Base-by-base conservation (phyloP, 2,113 vertebrate genomes). In the Albula goreensis region DNA sequence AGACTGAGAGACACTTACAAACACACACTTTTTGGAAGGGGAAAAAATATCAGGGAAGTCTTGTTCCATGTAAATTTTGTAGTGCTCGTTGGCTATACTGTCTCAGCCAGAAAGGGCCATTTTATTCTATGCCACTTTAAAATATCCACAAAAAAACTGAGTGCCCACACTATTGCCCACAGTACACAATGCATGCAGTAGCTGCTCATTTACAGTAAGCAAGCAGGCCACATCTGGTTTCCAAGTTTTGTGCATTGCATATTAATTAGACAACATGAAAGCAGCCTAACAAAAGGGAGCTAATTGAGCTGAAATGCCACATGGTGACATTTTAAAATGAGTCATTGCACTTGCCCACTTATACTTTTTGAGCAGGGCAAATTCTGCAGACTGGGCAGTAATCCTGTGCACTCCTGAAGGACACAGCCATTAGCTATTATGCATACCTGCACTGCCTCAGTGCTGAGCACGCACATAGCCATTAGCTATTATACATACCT, bases 181-280 rank as follows among this genome's bases (percentile, higher is more conserved):
- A 13, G 4, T 11, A 11, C 77, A 8, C 31, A 78, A 41, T 49
- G 31, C 41, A 49, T 13, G 19, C 22, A 77, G 70, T 41, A 78
- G 31, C 41, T 49, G 25, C 74, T 15, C 17, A 77, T 77, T 60
- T 60, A 12, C 57, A 19, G 19, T 22, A 10, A 79, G 12, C 74
- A 57, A 50, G 52, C 31, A 63, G 78, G 70, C 78, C 83, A 50
- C 84, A 85, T 85, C 83, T 83, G 88, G 78, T 89, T 85, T 89
- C 81, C 77, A 50, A 78, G 80, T 89, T 85, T 85, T 83, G 85
- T n/a, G 63, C 63, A 17, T 22, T 70, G 50, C 83, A 80, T 87
- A 80, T 85, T 85, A 83, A 87, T 85, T 70, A 74, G 57, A 50
- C 12, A 66, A 83, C 86, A 83, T 83, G 86, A 83, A 85, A 87